Evolutionary conservation across 1,140 invertebrate species (phyloP), one percentile per base, ranked within the genome.

Genomic region (Atta texana): DNA sequence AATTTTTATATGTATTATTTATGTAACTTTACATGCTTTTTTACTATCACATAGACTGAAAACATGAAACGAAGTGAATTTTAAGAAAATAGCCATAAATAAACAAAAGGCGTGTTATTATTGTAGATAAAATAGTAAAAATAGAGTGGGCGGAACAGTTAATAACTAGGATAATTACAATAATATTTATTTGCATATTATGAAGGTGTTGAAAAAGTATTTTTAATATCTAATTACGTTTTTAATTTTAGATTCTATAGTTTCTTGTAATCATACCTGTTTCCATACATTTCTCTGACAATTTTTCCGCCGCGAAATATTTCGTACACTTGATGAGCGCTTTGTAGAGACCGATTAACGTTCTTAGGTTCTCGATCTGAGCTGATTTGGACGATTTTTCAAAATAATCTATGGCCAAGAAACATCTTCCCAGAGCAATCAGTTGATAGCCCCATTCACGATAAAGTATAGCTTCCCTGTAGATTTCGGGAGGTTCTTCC

Each of bases 361-460:
- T 93, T 78, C 90, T 91, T 0, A 94, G 61, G 31, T 92, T 89
- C n/a, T 92, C 87, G 0, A 55, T 34, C 7, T 87, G 87, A 5
- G 88, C 87, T 6, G 71, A 77, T 44, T 92, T 51, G 3, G 81
- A 84, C 31, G 94, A 91, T 39, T 92, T 91, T 24, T 91, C 39
- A 76, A 93, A 94, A 34, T 91, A 92, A 1, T 85, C 10, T 69
- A 94, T 90, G 0, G 92, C 91, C 3, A 85, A 21, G 7, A 77
- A 12, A 6, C 88, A 91, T 31, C 85, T 88, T 3, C 90, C 89
- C 2, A 90, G 77, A 7, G 55, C 86, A 1, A 87, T 82, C 31
- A 94, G 88, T 39, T 89, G 86, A 21, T 86, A 89, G 4, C 91
- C 94, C 93, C 93, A 93, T 92, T 94, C 93, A 10, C 94, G 89